phyloP scores from a whole-genome alignment of 2,797 vertebrate genomes.

The Molossus molossus region DNA sequence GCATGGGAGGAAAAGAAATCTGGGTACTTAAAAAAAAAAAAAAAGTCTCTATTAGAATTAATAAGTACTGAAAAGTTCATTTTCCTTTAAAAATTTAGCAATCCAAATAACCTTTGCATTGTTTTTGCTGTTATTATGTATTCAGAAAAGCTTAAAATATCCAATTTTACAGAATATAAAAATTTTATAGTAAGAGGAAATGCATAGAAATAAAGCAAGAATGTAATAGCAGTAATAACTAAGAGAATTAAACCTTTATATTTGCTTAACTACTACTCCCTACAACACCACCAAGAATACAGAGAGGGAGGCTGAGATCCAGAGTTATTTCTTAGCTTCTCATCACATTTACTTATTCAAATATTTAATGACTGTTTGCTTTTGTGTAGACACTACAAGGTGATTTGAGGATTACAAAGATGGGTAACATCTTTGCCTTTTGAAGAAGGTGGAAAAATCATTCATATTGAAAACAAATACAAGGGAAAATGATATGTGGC shows the following conservation, averaged over 20 bases:
- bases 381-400: neutral
- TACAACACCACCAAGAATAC: neutral
- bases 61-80: slow-evolving; percentile 53
- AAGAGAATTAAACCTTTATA: slow-evolving; percentile 60
- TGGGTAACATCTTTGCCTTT: neutral
- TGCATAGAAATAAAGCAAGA: slow-evolving; percentile 57
- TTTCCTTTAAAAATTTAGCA: slow-evolving; percentile 67
- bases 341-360: neutral
- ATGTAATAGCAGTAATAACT: slow-evolving; percentile 63
- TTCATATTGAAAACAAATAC: neutral
- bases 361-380: neutral
- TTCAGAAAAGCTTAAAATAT: slow-evolving; percentile 61
- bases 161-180: slow-evolving; percentile 70
- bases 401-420: neutral
- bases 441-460: neutral
- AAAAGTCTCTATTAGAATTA: slow-evolving; percentile 39
- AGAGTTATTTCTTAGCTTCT: neutral
- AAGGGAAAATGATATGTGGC: neutral
- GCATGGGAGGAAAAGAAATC: neutral
- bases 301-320: neutral
- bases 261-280: slow-evolving; percentile 23
- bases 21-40: neutral
- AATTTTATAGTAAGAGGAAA: slow-evolving; percentile 69
- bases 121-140: slow-evolving; percentile 58
- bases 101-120: neutral